A percentile compares a stretch with the other conserved stretches of the same genome.
Conservation (phyloP, 2,113 vertebrate species). For the Pycnonotus jocosus region DNA sequence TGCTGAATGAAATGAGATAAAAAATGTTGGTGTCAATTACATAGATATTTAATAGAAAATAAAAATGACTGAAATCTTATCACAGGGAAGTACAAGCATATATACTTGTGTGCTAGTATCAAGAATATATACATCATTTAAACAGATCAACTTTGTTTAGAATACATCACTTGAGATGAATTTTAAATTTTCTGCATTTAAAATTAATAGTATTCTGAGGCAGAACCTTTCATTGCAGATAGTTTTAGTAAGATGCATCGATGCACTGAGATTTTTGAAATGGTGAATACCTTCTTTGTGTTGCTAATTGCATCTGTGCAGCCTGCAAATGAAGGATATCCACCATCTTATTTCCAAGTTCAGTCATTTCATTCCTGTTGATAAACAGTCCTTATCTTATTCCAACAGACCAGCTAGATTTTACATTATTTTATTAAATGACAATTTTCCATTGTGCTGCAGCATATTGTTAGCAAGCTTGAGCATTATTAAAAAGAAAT, state of each 20-base stretch:
- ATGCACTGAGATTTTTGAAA: slow-evolving; percentile 1
- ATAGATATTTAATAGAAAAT: slow-evolving; percentile 26
- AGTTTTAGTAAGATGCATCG: slow-evolving; percentile 28
- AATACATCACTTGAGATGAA: background rate
- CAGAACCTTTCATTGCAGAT: background rate
- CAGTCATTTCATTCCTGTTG: slow-evolving; percentile 18
- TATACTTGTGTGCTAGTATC: background rate
- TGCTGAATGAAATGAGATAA: background rate
- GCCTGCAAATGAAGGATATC: slow-evolving; percentile 24
- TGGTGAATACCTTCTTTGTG: slow-evolving; percentile 36
- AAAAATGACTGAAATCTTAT: slow-evolving; percentile 20
- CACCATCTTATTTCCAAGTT: slow-evolving; percentile 41
- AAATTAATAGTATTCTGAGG: background rate
- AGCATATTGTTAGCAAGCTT: background rate
- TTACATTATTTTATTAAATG: slow-evolving; percentile 6
- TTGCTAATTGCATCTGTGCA: slow-evolving; percentile 52
- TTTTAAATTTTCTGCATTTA: background rate
- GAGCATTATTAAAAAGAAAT: background rate
- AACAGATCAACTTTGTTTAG: background rate
- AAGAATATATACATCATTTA: background rate
- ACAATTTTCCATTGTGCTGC: background rate
- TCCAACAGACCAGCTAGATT: slow-evolving; percentile 26
- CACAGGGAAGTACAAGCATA: background rate
- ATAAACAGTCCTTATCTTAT: slow-evolving; percentile 57
- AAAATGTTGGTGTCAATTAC: background rate